Percentiles rank a stretch among this genome's conserved stretches.
These are phyloP conservation scores for Balaeniceps rex DNA, from an alignment of 2,113 vertebrate genomes.

Conservation along the genomic window DNA sequence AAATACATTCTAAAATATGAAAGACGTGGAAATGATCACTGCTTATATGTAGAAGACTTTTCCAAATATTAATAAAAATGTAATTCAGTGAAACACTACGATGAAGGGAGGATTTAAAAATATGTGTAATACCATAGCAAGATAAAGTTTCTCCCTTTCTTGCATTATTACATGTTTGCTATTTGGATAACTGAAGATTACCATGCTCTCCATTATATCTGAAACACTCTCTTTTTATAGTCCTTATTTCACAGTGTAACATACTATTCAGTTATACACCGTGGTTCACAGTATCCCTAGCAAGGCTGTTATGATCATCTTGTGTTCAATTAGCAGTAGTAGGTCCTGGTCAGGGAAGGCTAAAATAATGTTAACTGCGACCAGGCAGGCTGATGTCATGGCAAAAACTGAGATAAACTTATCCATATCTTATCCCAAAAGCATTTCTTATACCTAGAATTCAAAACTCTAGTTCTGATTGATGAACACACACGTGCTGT, in stretches of 20 bases:
- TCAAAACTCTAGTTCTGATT: neutral
- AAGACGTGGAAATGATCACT: neutral
- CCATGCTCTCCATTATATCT: neutral
- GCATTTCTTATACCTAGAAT: neutral
- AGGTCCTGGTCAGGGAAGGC: neutral
- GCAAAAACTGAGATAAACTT: neutral
- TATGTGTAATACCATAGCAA: neutral
- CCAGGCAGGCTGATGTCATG: neutral
- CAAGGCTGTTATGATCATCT: neutral
- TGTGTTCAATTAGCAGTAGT: neutral
- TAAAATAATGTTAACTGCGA: neutral
- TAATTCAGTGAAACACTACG: neutral
- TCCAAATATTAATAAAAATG: neutral
- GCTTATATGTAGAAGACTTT: neutral
- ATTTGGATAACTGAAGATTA: neutral
- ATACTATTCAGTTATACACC: neutral
- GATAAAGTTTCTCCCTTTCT: neutral
- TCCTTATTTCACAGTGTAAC: neutral
- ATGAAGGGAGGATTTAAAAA: neutral
- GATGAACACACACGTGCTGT: neutral
- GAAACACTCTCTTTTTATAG: neutral
- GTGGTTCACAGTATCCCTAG: neutral
- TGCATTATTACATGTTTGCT: neutral
- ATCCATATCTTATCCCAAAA: neutral
- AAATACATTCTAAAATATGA: neutral